phyloP scores from a whole-genome alignment of 2,113 vertebrate genomes.

The Clarias gariepinus region DNA sequence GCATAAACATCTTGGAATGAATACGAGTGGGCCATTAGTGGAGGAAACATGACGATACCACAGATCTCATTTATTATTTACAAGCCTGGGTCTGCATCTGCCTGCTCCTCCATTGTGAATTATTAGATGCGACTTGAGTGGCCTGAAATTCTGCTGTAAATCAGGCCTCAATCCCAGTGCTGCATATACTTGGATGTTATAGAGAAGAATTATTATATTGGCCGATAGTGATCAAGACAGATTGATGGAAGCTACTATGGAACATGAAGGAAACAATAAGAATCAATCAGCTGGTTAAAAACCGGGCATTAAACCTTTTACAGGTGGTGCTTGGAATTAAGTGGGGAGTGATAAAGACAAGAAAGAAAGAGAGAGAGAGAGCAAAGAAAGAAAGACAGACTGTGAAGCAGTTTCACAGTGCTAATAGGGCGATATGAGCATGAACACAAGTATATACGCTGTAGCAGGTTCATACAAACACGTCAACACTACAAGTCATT shows the following conservation, averaged over 20 bases:
- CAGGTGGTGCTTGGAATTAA: constrained; percentile 25
- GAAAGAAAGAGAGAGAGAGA: neutral
- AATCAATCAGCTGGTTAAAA: constrained; percentile 42
- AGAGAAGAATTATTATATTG: neutral
- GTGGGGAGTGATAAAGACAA: constrained; percentile 12
- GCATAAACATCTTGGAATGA: neutral
- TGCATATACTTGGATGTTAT: neutral
- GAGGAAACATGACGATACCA: constrained; percentile 7
- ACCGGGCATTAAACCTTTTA: constrained; percentile 36
- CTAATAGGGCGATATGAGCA: neutral
- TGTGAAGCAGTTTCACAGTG: constrained; percentile 11
- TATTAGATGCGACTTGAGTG: neutral
- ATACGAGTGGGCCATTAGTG: neutral
- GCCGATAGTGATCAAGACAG: neutral
- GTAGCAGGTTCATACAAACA: neutral
- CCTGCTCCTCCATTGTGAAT: neutral
- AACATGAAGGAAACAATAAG: constrained; percentile 5
- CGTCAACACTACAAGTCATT: neutral
- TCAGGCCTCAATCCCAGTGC: neutral
- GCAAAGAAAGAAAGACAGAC: neutral
- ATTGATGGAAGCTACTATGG: neutral
- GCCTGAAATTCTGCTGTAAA: neutral
- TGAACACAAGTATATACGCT: neutral
- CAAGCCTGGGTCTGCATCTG: neutral
- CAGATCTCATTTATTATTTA: constrained; percentile 37